Base-by-base conservation (phyloP, 2,113 vertebrate genomes). In the Muntiacus muntjak region DNA sequence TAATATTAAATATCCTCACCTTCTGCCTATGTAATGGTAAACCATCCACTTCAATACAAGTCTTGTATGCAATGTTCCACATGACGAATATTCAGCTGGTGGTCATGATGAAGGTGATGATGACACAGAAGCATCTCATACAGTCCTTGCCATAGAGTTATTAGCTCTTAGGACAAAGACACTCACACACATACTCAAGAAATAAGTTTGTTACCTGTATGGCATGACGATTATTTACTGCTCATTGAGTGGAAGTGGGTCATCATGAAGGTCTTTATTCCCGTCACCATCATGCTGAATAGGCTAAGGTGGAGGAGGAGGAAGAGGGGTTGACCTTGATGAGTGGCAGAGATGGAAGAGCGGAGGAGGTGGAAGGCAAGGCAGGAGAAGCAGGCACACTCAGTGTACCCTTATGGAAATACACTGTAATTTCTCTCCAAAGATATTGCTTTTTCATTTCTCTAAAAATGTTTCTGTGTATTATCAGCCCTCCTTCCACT, bases 251-350 rank as follows among this genome's bases (percentile, higher is more conserved):
- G 71, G 71, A 74, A 43, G 36, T 43, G 21, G 36, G 1, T 74
- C 71, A 13, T 6, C 26, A 0, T 60, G 58, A 74, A 25, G 36
- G 36, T 74, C 11, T 0, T 74, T 23, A 40, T 74, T 40, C 36
- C 21, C 0, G 0, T 3, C 71, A 23, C 36, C 71, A 3, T 43
- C 71, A 3, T 0, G 4, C n/a, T 71, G 67, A 71, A n/a, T 40
- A 71, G n/a, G 2, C 67, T 40, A 36, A 71, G 2, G 67, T 40
- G 67, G 9, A 36, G 64, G 64, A 71, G n/a, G 67, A 40, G 10
- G 62, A 67, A 33, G 67, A 36, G n/a, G n/a, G 9, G 9, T 12
- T 71, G 67, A 36, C 2, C n/a, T 71, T 36, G 67, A 10, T 23
- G 67, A 36, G 19, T 19, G 67, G 67, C 19, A 71, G 9, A 71